Evolutionary conservation across 2,113 vertebrate species (phyloP), one percentile per base, ranked within the genome.

Genomic region (Dicrurus megarhynchus): DNA sequence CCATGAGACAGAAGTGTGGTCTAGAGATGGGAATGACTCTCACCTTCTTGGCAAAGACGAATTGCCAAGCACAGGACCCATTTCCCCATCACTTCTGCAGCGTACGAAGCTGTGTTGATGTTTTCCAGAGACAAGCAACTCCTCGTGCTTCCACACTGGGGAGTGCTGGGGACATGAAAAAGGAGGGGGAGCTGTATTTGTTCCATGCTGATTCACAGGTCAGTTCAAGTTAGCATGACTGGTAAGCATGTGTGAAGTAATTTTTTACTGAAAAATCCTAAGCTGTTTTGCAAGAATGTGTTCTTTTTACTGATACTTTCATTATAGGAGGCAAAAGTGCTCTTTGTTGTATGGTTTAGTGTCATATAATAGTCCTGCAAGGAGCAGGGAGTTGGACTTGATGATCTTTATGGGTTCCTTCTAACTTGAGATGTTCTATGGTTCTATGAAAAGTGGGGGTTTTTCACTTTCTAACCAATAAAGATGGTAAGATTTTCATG

Each of bases 201-300:
- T 35, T 53, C 8, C 19, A 4, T 5, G 30, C 10, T 10, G 22
- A 33, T 74, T 55, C 35, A 13, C 27, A 57, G 24, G 24, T 46
- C 35, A 30, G 24, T 37, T 35, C 24, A 37, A 84, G 46, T 30
- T 22, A 79, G 57, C 55, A 77, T 55, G 27, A 7, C 19, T 13
- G 28, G 24, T 57, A 56, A 78, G 50, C n/a, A 26, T 2, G 35
- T 0, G 0, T 50, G 21, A 39, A n/a, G 12, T 24, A 35, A 35
- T 57, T 75, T 42, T 41, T 70, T 63, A 27, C 47, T 53, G 23
- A 39, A 30, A 86, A 83, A 55, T 23, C 27, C 65, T 49, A 22
- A 44, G 11, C 27, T 2, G 2, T 67, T 68, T 32, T 71, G 47
- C 50, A 79, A 64, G 35, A 93, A 46, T 13, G 5, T 35, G 13